Evolutionary conservation across 1,140 invertebrate species (phyloP).

Genomic region (Contarinia nasturtii): DNA sequence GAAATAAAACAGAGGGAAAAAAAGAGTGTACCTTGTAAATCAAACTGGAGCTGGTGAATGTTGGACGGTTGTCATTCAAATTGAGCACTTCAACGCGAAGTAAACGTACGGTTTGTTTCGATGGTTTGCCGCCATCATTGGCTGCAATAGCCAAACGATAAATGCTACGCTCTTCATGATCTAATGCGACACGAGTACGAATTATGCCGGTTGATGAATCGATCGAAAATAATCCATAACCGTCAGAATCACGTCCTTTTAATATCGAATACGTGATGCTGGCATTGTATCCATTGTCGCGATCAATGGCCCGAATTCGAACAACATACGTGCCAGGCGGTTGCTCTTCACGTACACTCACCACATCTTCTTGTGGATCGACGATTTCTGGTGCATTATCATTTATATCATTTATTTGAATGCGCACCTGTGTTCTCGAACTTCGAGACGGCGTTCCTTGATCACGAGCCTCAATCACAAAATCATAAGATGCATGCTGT

Average conservation of each 20-base stretch:
- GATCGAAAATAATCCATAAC: conserved; percentile 65
- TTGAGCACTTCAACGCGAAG: conserved; percentile 75
- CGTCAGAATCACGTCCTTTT: conserved; percentile 66
- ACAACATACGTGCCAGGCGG: conserved; percentile 68
- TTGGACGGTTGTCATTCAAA: conserved; percentile 77
- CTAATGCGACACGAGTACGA: conserved; percentile 65
- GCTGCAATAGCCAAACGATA: conserved; percentile 74
- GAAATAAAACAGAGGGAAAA: not conserved
- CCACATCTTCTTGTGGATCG: conserved; percentile 68
- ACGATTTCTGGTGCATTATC: conserved; percentile 79
- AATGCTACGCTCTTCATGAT: conserved; percentile 75
- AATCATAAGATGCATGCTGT: conserved; percentile 49
- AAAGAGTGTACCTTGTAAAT: conserved; percentile 45
- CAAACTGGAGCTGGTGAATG: conserved; percentile 75
- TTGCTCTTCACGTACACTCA: conserved; percentile 75
- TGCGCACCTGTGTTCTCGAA: conserved; percentile 47
- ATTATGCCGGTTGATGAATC: conserved; percentile 73
- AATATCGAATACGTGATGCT: conserved; percentile 72
- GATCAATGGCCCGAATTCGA: conserved; percentile 64
- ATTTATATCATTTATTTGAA: conserved; percentile 68
- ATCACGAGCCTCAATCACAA: conserved; percentile 71
- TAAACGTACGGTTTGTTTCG: conserved; percentile 56
- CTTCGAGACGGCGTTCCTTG: conserved; percentile 58
- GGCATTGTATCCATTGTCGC: conserved; percentile 73
- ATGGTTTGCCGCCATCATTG: conserved; percentile 65